Base-by-base conservation (phyloP, 2,113 vertebrate genomes). In the Camelus bactrianus region DNA sequence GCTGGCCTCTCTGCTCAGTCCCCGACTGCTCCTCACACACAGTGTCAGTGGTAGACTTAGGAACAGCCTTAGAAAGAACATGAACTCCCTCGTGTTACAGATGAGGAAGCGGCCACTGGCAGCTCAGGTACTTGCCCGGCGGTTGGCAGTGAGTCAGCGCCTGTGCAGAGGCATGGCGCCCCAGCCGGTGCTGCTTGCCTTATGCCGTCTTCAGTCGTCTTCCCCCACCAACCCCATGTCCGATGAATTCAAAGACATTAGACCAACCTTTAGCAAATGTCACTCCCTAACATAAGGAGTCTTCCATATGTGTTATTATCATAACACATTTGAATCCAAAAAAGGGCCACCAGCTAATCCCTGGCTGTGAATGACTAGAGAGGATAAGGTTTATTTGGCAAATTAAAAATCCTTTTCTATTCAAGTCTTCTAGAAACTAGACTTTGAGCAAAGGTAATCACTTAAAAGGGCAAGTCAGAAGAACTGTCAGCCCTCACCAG, bases 391-490 rank as follows among this genome's bases (percentile, higher is more conserved):
- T 84, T 96, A 87, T 96, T 81, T 91, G 70, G 96, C 0, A 26
- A 50, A 67, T 16, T 30, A 38, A 94, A 93, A 73, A 26, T 64
- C 35, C 4, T 67, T 84, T 96, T 67, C 38, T 81, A 19, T 58
- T 88, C 24, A 8, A 69, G 64, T 42, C 38, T 89, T 19, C 16
- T 16, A 19, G 84, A 58, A 92, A 1, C 50, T 80, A 95, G 70
- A 91, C 67, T 24, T 93, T 89, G 22, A 97, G 67, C 95, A 84
- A 11, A 35, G 91, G 30, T 62, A 32, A 17, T 94, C 94, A 91
- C 62, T 94, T 81, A 54, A 89, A 98, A 96, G 89, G 70, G 38
- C 91, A 95, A 95, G 72, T 17, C 87, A 7, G 75, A 69, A 77
- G 4, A 24, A 20, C 24, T 70, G 62, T 76, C 93, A 83, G 89